Base-by-base conservation (phyloP, 2,888 invertebrate species). In the Junonia oenone region DNA sequence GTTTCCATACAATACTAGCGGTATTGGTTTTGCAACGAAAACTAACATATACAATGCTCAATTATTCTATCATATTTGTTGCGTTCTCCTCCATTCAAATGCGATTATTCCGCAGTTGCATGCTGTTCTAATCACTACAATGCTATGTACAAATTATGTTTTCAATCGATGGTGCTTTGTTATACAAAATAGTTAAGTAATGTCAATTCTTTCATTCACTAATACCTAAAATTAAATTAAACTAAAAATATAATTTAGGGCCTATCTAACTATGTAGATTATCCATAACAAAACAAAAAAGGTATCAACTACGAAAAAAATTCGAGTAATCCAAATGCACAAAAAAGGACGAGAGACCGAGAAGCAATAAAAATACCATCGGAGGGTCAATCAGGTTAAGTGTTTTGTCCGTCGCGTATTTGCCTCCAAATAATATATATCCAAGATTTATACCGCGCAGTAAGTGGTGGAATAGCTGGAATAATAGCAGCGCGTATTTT, bases 371-470 rank as follows among this genome's bases (percentile, higher is more conserved):
- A 83, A 83, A 83, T 83, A 81, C 83, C 82, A 68, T 58, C 69
- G 70, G 62, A 72, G 79, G 83, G 83, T 83, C 83, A 83, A 83
- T 83, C 82, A 81, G 78, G 81, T 79, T 81, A 80, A 83, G 83
- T 82, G 83, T 81, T 75, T 72, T 76, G 80, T 79, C 81, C 81
- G 76, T 66, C 65, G 73, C 67, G 68, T 68, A 70, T 75, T 70
- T 63, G 59, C 64, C 60, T 72, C 71, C 62, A 69, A 73, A 79
- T 77, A 75, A 76, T 79, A 76, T 78, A 78, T 78, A 74, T 75
- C 70, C 63, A 72, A 77, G 79, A 77, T 82, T 82, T 81, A 78
- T 79, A 75, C 71, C 66, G 66, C 67, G 68, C 66, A 66, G 68
- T 68, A 67, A 69, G 73, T 75, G 71, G 73, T 72, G 72, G 76